phyloP scores from a whole-genome alignment of 2,797 vertebrate species.

The Tokudaia tokunoshimensis region DNA sequence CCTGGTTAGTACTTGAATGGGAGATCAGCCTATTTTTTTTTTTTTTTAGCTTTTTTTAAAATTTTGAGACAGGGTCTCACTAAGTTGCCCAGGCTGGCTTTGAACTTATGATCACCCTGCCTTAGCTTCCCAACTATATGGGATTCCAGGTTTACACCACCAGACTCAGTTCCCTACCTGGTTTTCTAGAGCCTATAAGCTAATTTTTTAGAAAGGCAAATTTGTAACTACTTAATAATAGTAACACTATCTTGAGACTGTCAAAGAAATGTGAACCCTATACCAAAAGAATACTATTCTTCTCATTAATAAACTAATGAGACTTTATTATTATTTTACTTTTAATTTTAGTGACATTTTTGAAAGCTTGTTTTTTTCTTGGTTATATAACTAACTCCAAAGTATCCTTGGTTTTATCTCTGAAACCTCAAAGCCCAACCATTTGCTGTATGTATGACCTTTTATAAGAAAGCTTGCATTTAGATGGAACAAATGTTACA shows the following conservation, averaged over 20 bases:
- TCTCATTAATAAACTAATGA: not conserved
- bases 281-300: not conserved
- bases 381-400: not conserved
- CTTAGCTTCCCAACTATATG: not conserved
- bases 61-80: not conserved
- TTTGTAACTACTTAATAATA: not conserved
- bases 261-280: not conserved
- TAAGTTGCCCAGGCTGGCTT: not conserved
- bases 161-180: not conserved
- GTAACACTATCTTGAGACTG: not conserved
- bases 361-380: conserved; percentile 40
- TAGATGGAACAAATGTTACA: conserved; percentile 38
- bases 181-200: not conserved
- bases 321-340: conserved; percentile 30
- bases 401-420: conserved; percentile 21
- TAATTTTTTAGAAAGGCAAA: conserved; percentile 29
- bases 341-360: conserved; percentile 13
- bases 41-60: not conserved
- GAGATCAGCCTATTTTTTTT: not conserved
- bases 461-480: conserved; percentile 32
- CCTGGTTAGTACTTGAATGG: not conserved
- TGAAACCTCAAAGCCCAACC: not conserved
- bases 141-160: not conserved
- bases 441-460: not conserved
- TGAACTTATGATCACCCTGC: not conserved